Percentiles rank a stretch among this genome's conserved stretches.
Conservation (phyloP, 1,140 invertebrate genomes). For the Vollenhovia emeryi region DNA sequence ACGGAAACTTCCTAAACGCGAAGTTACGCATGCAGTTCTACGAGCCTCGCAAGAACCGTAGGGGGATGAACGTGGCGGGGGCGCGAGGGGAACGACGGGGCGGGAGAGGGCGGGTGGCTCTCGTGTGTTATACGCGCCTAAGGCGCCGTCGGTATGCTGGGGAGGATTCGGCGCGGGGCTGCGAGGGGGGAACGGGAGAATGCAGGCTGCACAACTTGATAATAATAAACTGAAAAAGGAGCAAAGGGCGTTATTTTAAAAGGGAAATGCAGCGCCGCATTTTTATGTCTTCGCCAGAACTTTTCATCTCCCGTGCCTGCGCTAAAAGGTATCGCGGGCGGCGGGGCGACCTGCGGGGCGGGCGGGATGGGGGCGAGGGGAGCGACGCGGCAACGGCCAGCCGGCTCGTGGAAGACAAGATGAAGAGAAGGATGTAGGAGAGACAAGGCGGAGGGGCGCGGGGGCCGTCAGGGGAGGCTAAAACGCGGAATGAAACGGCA, state of each 20-base stretch:
- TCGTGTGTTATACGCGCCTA: conserved; percentile 68
- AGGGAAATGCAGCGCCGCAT: conserved; percentile 85
- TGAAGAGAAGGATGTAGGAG: conserved; percentile 60
- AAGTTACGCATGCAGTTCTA: conserved; percentile 77
- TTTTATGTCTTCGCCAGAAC: conserved; percentile 86
- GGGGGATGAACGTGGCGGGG: conserved; percentile 34
- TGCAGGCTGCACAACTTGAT: conserved; percentile 81
- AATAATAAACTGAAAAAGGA: conserved; percentile 85
- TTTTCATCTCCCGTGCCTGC: conserved; percentile 81
- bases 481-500: conserved; percentile 85
- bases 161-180: conserved; percentile 33
- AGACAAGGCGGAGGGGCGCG: conserved; percentile 51
- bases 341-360: not conserved
- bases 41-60: conserved; percentile 17
- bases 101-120: too few species aligned
- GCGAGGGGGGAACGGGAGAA: conserved; percentile 46
- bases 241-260: conserved; percentile 85
- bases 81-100: conserved; percentile 18
- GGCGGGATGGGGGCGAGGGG: not conserved
- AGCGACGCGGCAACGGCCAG: conserved; percentile 62
- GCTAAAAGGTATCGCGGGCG: conserved; percentile 51
- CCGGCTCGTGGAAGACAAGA: conserved; percentile 61
- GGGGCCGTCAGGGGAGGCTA: conserved; percentile 74
- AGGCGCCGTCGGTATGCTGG: conserved; percentile 58
- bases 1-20: conserved; percentile 77